Evolutionary conservation across 2,888 invertebrate species (phyloP), one percentile per base, ranked within the genome.

Genomic region (Phytoseiulus persimilis): DNA sequence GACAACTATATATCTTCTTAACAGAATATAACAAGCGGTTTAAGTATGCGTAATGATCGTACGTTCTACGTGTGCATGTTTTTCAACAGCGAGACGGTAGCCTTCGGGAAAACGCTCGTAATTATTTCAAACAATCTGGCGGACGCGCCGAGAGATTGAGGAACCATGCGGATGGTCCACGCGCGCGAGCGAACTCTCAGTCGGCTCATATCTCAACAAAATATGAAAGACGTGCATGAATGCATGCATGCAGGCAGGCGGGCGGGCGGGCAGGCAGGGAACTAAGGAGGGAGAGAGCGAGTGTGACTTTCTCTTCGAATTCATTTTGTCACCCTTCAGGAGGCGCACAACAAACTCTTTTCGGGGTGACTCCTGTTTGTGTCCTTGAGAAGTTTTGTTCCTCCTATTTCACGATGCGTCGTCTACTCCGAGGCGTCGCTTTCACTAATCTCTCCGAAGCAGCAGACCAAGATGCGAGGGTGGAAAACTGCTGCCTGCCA

Each of bases 281-380:
- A 18, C 14, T 6, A 28, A 65, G 9, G 65, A 65, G 18, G 65
- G 14, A 3, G 65, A 14, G 65, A 14, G 65, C 65, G 65, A 65
- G 28, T 65, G 65, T 14, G 65, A 65, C 65, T 65, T 28, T 28
- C 65, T 65, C 65, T 1, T 18, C 65, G 65, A 65, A 65, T 65
- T 65, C 65, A 65, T 65, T 65, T 65, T 65, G 65, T 65, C 65
- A 65, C 65, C 65, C 65, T 65, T 28, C 65, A 65, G 65, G 65
- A 65, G 65, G 65, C 65, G 18, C 65, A 65, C 65, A 65, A 23
- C 65, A 65, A 65, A 65, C 65, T 65, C 65, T 65, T 65, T 65
- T 65, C 65, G 65, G 65, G 65, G 65, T 65, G 65, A 65, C 65
- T 65, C 65, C 65, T 65, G 65, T 65, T 65, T 65, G 65, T 65